Evolutionary conservation across 2,797 vertebrate genomes (phyloP).

Genomic region (Pampus argenteus): DNA sequence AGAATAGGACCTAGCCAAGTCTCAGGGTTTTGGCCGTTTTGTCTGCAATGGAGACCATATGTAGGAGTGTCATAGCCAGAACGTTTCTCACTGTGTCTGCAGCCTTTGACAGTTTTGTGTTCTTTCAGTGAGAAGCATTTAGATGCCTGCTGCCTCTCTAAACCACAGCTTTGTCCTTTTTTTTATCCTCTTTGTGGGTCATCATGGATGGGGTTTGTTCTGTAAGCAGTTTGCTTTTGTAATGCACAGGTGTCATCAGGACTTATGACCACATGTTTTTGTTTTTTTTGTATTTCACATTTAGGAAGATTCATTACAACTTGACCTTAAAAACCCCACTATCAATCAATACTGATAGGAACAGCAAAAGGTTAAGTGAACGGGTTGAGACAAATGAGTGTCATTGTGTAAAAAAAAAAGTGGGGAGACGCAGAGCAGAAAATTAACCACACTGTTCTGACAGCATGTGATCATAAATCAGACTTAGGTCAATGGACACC

Average conservation of each 20-base stretch:
- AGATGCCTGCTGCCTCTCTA: conserved; percentile 20
- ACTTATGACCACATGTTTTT: conserved; percentile 5
- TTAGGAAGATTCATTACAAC: conserved; percentile 24
- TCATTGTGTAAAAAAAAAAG: neutral
- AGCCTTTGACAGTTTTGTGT: conserved; percentile 1
- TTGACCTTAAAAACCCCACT: conserved; percentile 21
- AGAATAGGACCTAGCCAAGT: conserved; percentile 11
- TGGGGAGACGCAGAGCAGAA: neutral
- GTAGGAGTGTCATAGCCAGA: conserved; percentile 17
- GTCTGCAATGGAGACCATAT: conserved; percentile 43
- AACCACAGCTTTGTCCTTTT: conserved; percentile 34
- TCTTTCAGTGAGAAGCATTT: conserved; percentile 19
- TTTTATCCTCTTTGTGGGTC: conserved; percentile 31
- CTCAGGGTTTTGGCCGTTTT: conserved; percentile 26
- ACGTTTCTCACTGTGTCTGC: conserved; percentile 1
- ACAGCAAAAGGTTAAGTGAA: neutral
- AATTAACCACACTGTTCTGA: conserved; percentile 1
- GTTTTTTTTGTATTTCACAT: conserved; percentile 14
- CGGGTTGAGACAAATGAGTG: neutral
- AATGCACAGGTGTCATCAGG: conserved; percentile 11
- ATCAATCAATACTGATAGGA: conserved; percentile 24
- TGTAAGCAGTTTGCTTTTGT: conserved; percentile 26
- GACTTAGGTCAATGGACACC: neutral
- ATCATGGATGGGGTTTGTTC: conserved; percentile 14
- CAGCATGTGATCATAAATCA: conserved; percentile 10